phyloP scores from a whole-genome alignment of 1,140 invertebrate species.

The Penaeus indicus region DNA sequence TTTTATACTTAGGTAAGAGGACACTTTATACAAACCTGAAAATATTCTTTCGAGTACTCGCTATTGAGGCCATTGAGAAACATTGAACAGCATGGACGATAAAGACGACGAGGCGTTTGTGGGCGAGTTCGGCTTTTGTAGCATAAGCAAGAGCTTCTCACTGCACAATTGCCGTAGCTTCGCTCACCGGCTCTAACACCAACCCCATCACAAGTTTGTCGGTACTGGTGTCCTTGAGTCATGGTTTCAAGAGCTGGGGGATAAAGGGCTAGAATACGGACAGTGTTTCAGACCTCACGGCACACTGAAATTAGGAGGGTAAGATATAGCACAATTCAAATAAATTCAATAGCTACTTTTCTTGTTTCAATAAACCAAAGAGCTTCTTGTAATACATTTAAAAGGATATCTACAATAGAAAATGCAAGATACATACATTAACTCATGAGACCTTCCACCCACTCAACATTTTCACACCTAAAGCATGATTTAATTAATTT shows the following conservation, averaged over 20 bases:
- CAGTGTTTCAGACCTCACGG: conserved; percentile 93
- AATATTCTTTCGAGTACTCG: conserved; percentile 87
- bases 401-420: no score
- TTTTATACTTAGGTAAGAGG: neutral
- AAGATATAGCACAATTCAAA: conserved; percentile 58
- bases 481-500: neutral
- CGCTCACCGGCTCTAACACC: conserved; percentile 78
- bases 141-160: conserved; percentile 90
- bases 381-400: no score
- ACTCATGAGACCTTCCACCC: neutral
- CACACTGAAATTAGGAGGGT: conserved; percentile 76
- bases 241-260: conserved; percentile 83
- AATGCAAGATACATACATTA: no score
- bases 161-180: conserved; percentile 79
- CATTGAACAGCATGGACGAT: conserved; percentile 83
- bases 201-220: conserved; percentile 90
- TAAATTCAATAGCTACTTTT: conserved; percentile 14
- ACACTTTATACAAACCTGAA: conserved; percentile 72
- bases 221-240: conserved; percentile 82
- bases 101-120: conserved; percentile 77
- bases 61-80: conserved; percentile 81
- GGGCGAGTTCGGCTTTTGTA: conserved; percentile 74
- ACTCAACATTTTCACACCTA: neutral
- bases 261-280: conserved; percentile 89
- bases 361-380: neutral